Evolutionary conservation across 2,113 vertebrate species (phyloP).

Genomic region (Alectura lathami): DNA sequence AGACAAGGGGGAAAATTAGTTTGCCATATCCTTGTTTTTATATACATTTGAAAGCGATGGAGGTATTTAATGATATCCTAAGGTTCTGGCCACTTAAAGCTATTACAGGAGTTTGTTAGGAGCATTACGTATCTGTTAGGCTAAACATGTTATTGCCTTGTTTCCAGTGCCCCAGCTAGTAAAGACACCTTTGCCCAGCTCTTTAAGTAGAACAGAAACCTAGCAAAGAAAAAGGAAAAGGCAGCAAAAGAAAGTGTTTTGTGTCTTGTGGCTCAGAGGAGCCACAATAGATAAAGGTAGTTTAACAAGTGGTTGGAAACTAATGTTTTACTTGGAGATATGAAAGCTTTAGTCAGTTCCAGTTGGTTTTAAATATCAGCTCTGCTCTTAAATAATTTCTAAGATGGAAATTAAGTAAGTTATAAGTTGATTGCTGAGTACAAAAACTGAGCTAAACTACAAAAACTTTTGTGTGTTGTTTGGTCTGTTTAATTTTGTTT

Average conservation of each 20-base stretch:
- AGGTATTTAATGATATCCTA: fast-evolving
- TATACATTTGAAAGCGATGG: too few relatives aligned
- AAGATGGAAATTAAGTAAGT: not conserved
- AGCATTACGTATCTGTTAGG: not conserved
- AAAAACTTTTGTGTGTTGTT: not conserved
- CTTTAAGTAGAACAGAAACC: not conserved
- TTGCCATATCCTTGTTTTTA: not conserved
- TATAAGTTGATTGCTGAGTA: not conserved
- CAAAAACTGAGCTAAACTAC: not conserved
- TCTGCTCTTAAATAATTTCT: not conserved
- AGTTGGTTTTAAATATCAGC: not conserved
- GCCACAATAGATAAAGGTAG: not conserved
- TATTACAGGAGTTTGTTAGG: not conserved
- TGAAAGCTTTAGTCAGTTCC: not conserved
- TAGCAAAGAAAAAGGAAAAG: not conserved
- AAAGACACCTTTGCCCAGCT: not conserved
- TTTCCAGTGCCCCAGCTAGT: not conserved
- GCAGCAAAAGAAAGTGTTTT: not conserved
- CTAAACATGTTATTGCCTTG: fast-evolving
- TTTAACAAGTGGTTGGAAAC: not conserved
- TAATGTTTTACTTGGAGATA: not conserved
- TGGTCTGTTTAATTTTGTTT: not conserved
- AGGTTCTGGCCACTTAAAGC: not conserved
- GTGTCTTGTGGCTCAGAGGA: not conserved
- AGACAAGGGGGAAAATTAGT: not conserved